Evolutionary conservation across 2,888 invertebrate species (phyloP).

Genomic region (Darwinula stevensoni): DNA sequence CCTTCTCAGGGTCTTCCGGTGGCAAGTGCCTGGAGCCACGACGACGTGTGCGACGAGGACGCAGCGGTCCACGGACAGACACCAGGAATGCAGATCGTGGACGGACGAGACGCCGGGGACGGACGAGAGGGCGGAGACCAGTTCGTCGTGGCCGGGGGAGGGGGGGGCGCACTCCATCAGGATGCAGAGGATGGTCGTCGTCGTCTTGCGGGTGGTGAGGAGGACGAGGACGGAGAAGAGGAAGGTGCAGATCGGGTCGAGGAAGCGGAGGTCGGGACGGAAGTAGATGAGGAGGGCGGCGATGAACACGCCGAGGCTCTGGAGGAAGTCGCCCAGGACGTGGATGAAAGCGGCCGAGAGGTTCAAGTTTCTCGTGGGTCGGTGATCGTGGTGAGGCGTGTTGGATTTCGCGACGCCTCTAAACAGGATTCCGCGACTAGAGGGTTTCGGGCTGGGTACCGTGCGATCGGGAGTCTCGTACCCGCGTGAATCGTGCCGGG

Average conservation of each 20-base stretch:
- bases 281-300: conserved; percentile 55
- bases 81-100: conserved; percentile 48
- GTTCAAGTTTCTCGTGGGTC: conserved; percentile 28
- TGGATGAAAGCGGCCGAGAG: conserved; percentile 63
- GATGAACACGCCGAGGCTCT: conserved; percentile 56
- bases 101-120: conserved; percentile 31
- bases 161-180: conserved; percentile 31
- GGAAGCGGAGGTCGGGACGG: conserved; percentile 41
- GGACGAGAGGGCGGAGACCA: conserved; percentile 20
- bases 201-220: conserved; percentile 38
- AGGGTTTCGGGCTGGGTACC: no score
- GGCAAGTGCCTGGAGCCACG: no score
- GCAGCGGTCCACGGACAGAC: conserved; percentile 33
- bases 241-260: conserved; percentile 59
- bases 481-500: conserved; percentile 18
- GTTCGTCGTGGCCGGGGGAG: conserved; percentile 20
- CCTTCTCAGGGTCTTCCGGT: conserved; percentile 40
- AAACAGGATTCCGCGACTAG: conserved; percentile 38
- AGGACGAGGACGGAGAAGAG: conserved; percentile 49
- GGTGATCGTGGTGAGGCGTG: conserved; percentile 8
- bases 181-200: conserved; percentile 37
- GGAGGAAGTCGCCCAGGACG: conserved; percentile 60
- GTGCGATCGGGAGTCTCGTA: no score
- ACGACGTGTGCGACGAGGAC: conserved; percentile 34
- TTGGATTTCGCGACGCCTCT: conserved; percentile 29